phyloP scores from a whole-genome alignment of 2,113 vertebrate genomes.

The Psilopsiagon aymara region DNA sequence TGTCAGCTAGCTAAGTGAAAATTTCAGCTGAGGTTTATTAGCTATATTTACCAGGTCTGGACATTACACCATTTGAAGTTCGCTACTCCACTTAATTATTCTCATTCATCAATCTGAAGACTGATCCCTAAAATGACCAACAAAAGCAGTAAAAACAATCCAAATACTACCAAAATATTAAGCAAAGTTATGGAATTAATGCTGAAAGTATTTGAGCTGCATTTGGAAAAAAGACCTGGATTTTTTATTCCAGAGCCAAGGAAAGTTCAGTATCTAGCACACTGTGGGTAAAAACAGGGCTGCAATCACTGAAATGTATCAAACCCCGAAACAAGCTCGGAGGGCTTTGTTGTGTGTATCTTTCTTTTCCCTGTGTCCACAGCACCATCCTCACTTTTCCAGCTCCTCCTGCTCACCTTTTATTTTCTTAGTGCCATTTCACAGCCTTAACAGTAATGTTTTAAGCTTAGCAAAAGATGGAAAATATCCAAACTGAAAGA shows the following conservation, averaged over 20 bases:
- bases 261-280: not conserved
- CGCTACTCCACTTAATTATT: not conserved
- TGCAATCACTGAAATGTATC: not conserved
- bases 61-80: not conserved
- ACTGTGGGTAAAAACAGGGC: not conserved
- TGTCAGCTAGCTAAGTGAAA: not conserved
- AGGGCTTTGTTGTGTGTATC: not conserved
- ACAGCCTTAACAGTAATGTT: not conserved
- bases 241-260: not conserved
- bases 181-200: not conserved
- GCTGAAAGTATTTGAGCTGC: not conserved
- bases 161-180: not conserved
- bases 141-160: not conserved
- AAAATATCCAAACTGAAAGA: not conserved
- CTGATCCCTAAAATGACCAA: not conserved
- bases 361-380: not conserved
- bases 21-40: not conserved
- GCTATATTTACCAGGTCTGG: not conserved
- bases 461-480: not conserved
- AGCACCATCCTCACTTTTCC: not conserved
- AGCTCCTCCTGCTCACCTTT: not conserved
- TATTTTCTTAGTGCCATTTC: not conserved
- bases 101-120: not conserved
- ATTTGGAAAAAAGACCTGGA: not conserved
- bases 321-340: not conserved